These are phyloP conservation scores for Neopipo cinnamomea DNA, from an alignment of 2,113 vertebrate species.

Conservation along the genomic window DNA sequence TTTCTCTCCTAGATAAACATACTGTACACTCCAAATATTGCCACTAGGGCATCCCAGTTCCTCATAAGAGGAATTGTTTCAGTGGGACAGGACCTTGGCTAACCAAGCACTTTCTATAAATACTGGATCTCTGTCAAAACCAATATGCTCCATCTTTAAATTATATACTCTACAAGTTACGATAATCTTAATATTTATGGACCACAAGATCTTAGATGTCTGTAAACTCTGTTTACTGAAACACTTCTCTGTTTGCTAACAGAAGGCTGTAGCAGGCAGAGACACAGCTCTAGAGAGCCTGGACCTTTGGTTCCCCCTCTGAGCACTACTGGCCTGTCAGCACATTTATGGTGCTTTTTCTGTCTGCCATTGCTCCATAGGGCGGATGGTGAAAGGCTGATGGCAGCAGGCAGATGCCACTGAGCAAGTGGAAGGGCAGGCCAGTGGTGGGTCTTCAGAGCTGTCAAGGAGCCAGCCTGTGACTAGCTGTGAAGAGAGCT, in stretches of 20 bases:
- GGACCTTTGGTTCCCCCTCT: not conserved
- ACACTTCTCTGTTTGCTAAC: not conserved
- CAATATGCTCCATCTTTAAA: not conserved
- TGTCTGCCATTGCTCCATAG: not conserved
- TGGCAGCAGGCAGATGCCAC: not conserved
- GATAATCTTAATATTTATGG: not conserved
- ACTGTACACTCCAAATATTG: not conserved
- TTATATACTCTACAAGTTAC: not conserved
- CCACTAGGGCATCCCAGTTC: not conserved
- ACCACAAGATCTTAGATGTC: not conserved
- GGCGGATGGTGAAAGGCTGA: not conserved
- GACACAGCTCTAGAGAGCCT: not conserved
- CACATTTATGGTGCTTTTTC: not conserved
- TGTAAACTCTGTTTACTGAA: not conserved
- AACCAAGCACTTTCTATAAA: not conserved
- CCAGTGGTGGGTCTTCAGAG: not conserved
- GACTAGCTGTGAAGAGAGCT: not conserved
- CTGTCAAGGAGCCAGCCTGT: not conserved
- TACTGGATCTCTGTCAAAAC: not conserved
- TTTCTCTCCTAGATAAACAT: not conserved
- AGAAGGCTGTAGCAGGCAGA: not conserved
- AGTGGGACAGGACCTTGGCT: not conserved
- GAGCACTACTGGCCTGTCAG: not conserved
- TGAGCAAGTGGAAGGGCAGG: not conserved
- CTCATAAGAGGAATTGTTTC: not conserved